A percentile compares a stretch with the other conserved stretches of the same genome.
Evolutionary conservation across 2,888 invertebrate species (phyloP).

Genomic region (Leptogaster cylindrica): DNA sequence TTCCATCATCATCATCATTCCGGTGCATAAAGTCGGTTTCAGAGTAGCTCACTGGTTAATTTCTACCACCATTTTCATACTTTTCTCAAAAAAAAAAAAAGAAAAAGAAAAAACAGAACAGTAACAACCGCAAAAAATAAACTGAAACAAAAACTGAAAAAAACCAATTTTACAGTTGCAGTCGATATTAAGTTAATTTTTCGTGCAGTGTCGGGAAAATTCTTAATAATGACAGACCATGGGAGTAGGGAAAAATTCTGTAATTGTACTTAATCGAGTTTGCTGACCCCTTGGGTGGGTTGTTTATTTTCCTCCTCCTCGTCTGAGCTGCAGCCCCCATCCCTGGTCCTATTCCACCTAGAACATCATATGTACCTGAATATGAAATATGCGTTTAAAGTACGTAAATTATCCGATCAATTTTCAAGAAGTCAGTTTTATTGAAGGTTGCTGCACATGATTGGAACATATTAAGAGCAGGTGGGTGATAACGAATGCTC

Average conservation of each 20-base stretch:
- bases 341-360: too few relatives aligned
- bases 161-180: constrained; percentile 8
- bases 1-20: not conserved
- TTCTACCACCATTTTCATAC: constrained; percentile 2
- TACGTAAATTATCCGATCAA: too few relatives aligned
- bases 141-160: not conserved
- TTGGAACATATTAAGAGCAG: too few relatives aligned
- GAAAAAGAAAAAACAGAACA: not conserved
- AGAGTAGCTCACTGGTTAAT: not conserved
- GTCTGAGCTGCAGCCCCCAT: too few relatives aligned
- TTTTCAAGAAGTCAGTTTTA: too few relatives aligned
- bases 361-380: too few relatives aligned
- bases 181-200: constrained; percentile 8
- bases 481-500: too few relatives aligned
- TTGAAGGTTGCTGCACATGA: too few relatives aligned
- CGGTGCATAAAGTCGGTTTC: not conserved
- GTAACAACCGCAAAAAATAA: too few relatives aligned
- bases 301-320: not conserved
- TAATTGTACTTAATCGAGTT: not conserved
- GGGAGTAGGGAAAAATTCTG: not conserved
- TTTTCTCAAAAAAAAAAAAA: not conserved
- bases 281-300: not conserved
- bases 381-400: too few relatives aligned
- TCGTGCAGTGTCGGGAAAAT: constrained; percentile 14
- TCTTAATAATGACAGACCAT: constrained; percentile 7